Conservation (phyloP, 2,113 vertebrate species). For the Lampris incognitus region DNA sequence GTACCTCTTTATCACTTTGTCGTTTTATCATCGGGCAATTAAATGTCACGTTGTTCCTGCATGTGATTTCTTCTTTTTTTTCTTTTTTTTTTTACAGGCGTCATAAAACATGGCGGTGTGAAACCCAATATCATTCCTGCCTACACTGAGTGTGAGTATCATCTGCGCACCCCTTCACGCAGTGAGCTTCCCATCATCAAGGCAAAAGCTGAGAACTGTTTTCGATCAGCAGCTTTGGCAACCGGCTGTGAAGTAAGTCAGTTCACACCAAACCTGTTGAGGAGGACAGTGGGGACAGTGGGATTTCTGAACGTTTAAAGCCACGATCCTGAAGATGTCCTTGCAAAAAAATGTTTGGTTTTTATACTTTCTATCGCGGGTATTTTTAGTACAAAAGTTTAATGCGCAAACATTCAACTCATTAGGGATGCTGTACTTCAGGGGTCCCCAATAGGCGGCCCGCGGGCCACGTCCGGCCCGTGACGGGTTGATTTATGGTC, state of each 20-base stretch:
- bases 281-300: too few species aligned
- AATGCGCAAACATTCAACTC: too few species aligned
- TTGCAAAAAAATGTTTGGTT: too few species aligned
- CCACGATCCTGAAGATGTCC: too few species aligned
- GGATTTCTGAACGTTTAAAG: too few species aligned
- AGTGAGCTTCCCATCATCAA: constrained; percentile 83
- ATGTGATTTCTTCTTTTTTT: neutral
- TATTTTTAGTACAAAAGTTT: too few species aligned
- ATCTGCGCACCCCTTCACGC: constrained; percentile 84
- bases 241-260: constrained; percentile 86
- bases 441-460: too few species aligned
- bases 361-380: too few species aligned
- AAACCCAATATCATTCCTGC: constrained; percentile 91
- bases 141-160: constrained; percentile 86
- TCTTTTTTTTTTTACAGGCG: constrained; percentile 76
- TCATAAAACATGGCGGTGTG: constrained; percentile 89
- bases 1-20: neutral
- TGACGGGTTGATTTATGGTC: too few species aligned
- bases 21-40: too few species aligned
- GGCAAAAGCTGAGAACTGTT: constrained; percentile 86
- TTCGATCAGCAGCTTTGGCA: constrained; percentile 86
- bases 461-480: too few species aligned
- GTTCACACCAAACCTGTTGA: neutral
- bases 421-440: too few species aligned
- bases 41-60: neutral